Base-by-base conservation (phyloP, 2,113 vertebrate species). In the Polypterus bichir region DNA sequence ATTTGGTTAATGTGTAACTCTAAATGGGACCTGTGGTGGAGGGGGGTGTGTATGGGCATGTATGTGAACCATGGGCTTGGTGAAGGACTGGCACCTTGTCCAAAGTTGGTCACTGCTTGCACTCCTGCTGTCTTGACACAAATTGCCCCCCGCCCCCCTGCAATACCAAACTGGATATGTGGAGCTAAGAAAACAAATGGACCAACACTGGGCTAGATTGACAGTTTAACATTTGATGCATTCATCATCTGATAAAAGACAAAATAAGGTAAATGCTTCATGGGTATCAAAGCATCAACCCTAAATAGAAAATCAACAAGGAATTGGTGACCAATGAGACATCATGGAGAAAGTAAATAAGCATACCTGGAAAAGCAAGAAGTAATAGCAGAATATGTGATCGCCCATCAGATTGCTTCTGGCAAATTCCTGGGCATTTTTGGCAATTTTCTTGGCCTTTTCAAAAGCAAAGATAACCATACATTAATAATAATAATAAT, bases 361-460 rank as follows among this genome's bases (percentile, higher is more conserved):
- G 6, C 7, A 84, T 80, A 97, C 96, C 91, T 94, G 84, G 69
- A 96, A 90, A 66, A 98, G 94, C 74, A 87, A 92, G 80, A 89
- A 90, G 79, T 97, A 96, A 68, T 99, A 98, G 70, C 94, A 98
- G 74, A 97, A 95, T 80, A 99, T 82, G 44, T 79, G 77, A 73
- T 97, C 89, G 5, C 91, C 92, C 91, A 92, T 96, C 48, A 99
- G 92, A 61, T 89, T 79, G 64, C 77, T 86, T 65, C 94, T 89
- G 68, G 92, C 92, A 86, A 92, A 98, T 77, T 92, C 86, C 68
- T 97, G 94, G 57, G 91, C 93, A 3, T 87, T 71, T 73, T 86
- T 81, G 60, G 91, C 92, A 72, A 98, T 98, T 68, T 79, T 89
- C 78, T 83, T 88, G 52, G 83, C 91, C 96, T 99, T 69, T 10